phyloP scores from a whole-genome alignment of 2,113 vertebrate genomes.

The Triplophysa rosa region DNA sequence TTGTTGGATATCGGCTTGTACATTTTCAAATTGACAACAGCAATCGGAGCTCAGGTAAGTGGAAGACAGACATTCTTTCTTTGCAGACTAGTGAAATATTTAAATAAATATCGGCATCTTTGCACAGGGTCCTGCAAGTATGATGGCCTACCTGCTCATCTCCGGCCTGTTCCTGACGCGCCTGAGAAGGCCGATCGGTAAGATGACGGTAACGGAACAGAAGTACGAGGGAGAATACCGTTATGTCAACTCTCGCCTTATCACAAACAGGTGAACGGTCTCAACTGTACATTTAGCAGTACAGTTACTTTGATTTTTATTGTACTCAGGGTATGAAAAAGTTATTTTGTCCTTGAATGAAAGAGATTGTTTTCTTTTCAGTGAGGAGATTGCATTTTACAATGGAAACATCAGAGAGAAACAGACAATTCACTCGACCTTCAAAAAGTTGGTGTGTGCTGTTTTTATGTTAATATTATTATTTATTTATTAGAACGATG shows the following conservation, averaged over 20 bases:
- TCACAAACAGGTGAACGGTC: constrained; percentile 88
- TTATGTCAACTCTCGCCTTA: constrained; percentile 95
- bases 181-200: constrained; percentile 91
- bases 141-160: constrained; percentile 94
- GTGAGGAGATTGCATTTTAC: constrained; percentile 99
- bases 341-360: not conserved
- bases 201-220: constrained; percentile 93
- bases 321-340: not conserved
- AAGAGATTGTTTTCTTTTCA: constrained; percentile 57
- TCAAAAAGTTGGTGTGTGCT: constrained; percentile 87
- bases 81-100: not conserved
- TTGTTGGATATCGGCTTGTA: constrained; percentile 94
- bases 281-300: not conserved
- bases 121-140: constrained; percentile 85
- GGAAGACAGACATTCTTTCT: not conserved
- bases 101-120: not conserved
- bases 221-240: constrained; percentile 97
- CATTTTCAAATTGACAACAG: constrained; percentile 94
- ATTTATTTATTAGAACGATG: not conserved
- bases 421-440: constrained; percentile 87
- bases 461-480: not conserved
- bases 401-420: constrained; percentile 94
- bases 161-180: constrained; percentile 94
- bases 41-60: constrained; percentile 93
- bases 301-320: not conserved